Base-by-base conservation (phyloP, 1,140 invertebrate species). In the Planococcus citri region DNA sequence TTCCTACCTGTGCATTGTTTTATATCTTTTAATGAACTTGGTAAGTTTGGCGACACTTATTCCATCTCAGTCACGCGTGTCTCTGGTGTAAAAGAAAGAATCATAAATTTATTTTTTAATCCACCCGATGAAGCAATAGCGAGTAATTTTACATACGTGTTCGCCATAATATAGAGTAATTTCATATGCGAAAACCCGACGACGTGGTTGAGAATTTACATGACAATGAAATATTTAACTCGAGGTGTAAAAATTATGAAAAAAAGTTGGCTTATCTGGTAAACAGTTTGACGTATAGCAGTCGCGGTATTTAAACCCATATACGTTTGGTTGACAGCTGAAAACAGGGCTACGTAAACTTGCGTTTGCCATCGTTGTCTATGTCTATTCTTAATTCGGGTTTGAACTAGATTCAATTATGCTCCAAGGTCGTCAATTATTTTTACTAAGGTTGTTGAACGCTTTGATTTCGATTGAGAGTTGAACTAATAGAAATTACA, bases 1-100 rank as follows among this genome's bases (percentile, higher is more conserved):
- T 69, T 84, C 88, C 0, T 95, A 94, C 77, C 84, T 95, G 25
- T 87, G 87, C 68, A 88, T 89, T 21, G 88, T 91, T 74, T 80
- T 95, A 0, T 95, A 94, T 76, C 88, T 94, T 29, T 83, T 94
- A 72, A 94, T 94, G 91, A 95, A 94, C 80, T 82, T 95, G 80
- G 87, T 89, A 78, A 84, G 83, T 77, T 61, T 27, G 1, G n/a
- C n/a, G n/a, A n/a, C n/a, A n/a, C n/a, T n/a, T n/a, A 73, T 61
- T 51, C 10, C 41, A 20, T 17, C 41, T 14, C n/a, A n/a, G n/a
- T n/a, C n/a, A n/a, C n/a, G n/a, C n/a, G n/a, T n/a, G n/a, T n/a
- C n/a, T n/a, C n/a, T n/a, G n/a, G n/a, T n/a, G n/a, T n/a, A n/a
- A n/a, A n/a, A n/a, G n/a, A n/a, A n/a, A n/a, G n/a, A n/a, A n/a